A percentile compares a stretch with the other conserved stretches of the same genome.
Evolutionary conservation across 2,888 invertebrate species (phyloP).

Genomic region (Xanthostigma xanthostigma): DNA sequence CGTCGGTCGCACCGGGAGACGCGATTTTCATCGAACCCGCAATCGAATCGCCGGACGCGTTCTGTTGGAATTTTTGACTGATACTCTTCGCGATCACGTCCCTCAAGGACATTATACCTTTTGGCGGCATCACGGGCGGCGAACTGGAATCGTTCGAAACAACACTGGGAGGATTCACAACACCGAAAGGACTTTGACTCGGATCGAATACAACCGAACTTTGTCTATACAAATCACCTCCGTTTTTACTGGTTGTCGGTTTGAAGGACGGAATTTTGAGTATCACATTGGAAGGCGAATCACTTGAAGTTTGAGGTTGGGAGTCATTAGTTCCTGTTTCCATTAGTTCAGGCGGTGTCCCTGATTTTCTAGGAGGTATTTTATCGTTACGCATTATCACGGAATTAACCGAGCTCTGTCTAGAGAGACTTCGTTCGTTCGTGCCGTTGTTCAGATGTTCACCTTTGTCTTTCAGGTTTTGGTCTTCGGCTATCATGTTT

Average conservation of each 20-base stretch:
- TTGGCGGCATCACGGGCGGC: slow-evolving; percentile 36
- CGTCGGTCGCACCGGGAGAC: slow-evolving; percentile 11
- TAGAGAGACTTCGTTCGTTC: slow-evolving; percentile 14
- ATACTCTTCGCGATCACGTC: slow-evolving; percentile 88
- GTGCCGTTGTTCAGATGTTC: slow-evolving; percentile 16
- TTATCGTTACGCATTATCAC: slow-evolving; percentile 20
- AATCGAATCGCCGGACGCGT: slow-evolving; percentile 31
- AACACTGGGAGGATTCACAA: slow-evolving; percentile 18
- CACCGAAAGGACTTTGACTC: background rate
- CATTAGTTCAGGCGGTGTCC: slow-evolving; percentile 22
- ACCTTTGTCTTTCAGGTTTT: slow-evolving; percentile 24
- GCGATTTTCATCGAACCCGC: slow-evolving; percentile 27
- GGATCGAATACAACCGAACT: slow-evolving; percentile 11
- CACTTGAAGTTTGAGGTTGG: slow-evolving; percentile 28
- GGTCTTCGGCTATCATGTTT: slow-evolving; percentile 38
- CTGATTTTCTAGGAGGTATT: slow-evolving; percentile 27
- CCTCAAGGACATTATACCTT: slow-evolving; percentile 51
- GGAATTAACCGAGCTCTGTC: slow-evolving; percentile 29
- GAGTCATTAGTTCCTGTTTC: slow-evolving; percentile 31
- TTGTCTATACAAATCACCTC: slow-evolving; percentile 29
- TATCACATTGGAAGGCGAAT: slow-evolving; percentile 57
- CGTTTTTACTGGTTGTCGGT: slow-evolving; percentile 38
- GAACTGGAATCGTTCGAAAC: slow-evolving; percentile 38
- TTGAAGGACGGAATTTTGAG: slow-evolving; percentile 89
- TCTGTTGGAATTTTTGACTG: slow-evolving; percentile 64